Percentiles rank a stretch among this genome's conserved stretches.
phyloP scores from a whole-genome alignment of 2,797 vertebrate species.

The Ispidina picta region DNA sequence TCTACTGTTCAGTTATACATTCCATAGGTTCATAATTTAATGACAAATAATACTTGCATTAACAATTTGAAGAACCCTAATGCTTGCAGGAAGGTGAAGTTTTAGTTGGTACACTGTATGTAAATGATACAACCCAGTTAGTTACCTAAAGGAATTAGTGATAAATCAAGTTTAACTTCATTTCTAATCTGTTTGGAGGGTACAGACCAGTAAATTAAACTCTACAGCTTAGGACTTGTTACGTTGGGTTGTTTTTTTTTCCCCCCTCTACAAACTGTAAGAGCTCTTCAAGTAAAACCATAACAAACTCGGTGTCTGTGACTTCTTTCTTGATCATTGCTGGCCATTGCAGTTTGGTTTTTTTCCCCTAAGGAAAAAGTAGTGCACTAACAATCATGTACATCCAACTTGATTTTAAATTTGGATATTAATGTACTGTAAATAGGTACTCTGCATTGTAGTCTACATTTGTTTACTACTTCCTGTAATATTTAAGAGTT shows the following conservation, averaged over 20 bases:
- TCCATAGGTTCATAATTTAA: conserved; percentile 77
- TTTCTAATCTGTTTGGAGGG: conserved; percentile 64
- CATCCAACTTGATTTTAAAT: conserved; percentile 90
- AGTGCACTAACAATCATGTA: conserved; percentile 94
- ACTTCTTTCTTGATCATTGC: conserved; percentile 72
- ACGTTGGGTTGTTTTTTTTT: neutral
- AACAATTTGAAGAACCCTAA: conserved; percentile 51
- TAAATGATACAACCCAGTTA: conserved; percentile 61
- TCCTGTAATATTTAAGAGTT: conserved; percentile 91
- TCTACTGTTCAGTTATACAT: conserved; percentile 75
- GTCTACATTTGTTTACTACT: conserved; percentile 92
- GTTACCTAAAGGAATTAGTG: conserved; percentile 45
- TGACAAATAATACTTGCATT: conserved; percentile 64
- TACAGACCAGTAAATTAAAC: conserved; percentile 66
- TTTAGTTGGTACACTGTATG: conserved; percentile 68
- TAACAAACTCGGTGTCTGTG: conserved; percentile 70
- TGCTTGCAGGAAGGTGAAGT: conserved; percentile 53
- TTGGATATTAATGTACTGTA: conserved; percentile 96
- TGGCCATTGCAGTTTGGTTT: conserved; percentile 58
- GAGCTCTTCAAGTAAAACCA: conserved; percentile 72
- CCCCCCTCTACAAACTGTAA: conserved; percentile 44
- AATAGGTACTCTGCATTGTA: conserved; percentile 96
- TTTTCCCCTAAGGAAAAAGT: conserved; percentile 73
- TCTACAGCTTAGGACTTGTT: neutral
- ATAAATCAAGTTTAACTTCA: conserved; percentile 62